Base-by-base conservation (phyloP, 2,797 vertebrate genomes). In the Sebastes matsubarae region DNA sequence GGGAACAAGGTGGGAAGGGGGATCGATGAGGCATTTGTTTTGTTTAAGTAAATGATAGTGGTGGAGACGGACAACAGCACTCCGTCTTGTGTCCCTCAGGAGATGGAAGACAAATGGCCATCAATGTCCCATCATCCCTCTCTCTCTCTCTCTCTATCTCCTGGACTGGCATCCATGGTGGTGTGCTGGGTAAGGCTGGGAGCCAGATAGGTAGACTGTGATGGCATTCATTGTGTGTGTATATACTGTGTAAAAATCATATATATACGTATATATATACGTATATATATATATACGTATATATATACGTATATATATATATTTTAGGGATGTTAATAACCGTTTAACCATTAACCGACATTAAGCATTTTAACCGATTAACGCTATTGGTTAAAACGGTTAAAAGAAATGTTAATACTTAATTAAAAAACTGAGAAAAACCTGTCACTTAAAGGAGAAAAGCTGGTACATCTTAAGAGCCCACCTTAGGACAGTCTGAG, bases 21-120 rank as follows among this genome's bases (percentile, higher is more conserved):
- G 89, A 93, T 94, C 91, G 77, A 94, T 93, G 88, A 81, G 30
- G 82, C 80, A 80, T 94, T 94, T 94, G 91, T 94, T 94, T 92
- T 92, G 91, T 94, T 94, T 94, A 94, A 91, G 92, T 91, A 94
- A 94, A 95, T 94, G 92, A 93, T 94, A 81, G 87, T 85, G 79
- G 81, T 79, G 72, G 86, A 90, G 87, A 92, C 29, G 74, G 88
- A 93, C 92, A 93, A 88, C 77, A 78, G 70, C 88, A 91, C 89
- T 95, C 92, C 20, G 81, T 95, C 94, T 94, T 95, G 71, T 71
- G 86, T 86, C 84, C 88, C 90, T 85, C 76, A 79, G 83, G 92
- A 92, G 82, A 89, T 70, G 32, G 75, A 92, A 94, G 93, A 93
- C 92, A 93, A 94, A 95, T 94, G 84, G 87, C 80, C 78, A 85